Evolutionary conservation across 2,113 vertebrate species (phyloP).

Genomic region (Pan paniscus): DNA sequence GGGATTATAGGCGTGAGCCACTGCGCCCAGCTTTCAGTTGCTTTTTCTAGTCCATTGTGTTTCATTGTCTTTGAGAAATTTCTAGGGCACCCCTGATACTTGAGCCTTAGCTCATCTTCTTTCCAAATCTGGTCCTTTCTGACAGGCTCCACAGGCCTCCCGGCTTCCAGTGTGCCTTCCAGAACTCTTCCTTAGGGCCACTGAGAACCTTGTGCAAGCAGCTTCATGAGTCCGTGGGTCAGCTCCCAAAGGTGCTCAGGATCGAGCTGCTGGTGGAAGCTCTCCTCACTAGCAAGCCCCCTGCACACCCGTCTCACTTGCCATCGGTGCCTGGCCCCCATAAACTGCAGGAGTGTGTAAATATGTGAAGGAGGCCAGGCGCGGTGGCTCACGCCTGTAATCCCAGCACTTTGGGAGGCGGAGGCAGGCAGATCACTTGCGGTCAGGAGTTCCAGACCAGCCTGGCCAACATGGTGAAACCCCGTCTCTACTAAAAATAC

Average conservation of each 20-base stretch:
- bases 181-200: background rate
- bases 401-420: too few species aligned
- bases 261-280: background rate
- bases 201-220: background rate
- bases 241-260: background rate
- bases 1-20: too few species aligned
- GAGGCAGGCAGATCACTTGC: too few species aligned
- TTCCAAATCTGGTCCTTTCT: background rate
- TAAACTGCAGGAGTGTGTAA: background rate
- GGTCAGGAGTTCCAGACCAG: too few species aligned
- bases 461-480: too few species aligned
- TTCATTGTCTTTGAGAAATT: background rate
- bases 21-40: background rate
- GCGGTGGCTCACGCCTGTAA: too few species aligned
- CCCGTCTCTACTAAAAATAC: too few species aligned
- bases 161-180: background rate
- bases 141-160: background rate
- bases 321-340: background rate
- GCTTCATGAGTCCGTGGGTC: background rate
- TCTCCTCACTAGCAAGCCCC: background rate
- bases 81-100: background rate
- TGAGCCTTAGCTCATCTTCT: background rate
- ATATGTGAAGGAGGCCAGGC: too few species aligned
- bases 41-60: background rate
- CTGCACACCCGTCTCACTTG: too few species aligned